A percentile compares a stretch with the other conserved stretches of the same genome.
Evolutionary conservation across 1,140 invertebrate species (phyloP).

Genomic region (Anoplolepis gracilipes): DNA sequence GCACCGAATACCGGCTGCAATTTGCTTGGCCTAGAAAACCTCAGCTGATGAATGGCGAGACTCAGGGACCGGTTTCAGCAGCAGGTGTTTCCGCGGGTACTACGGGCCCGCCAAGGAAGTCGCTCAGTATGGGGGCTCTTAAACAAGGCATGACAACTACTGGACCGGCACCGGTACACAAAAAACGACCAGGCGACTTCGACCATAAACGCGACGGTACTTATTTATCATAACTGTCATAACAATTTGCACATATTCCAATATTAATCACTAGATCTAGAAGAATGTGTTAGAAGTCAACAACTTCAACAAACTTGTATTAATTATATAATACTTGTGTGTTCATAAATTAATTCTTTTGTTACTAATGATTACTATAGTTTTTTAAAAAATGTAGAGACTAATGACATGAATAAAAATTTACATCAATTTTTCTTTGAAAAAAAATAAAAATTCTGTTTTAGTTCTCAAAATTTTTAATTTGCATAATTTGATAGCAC

Average conservation of each 20-base stretch:
- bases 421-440: too few species aligned
- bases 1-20: slow-evolving; percentile 95
- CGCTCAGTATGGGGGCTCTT: slow-evolving; percentile 94
- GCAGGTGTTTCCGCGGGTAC: slow-evolving; percentile 82
- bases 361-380: too few species aligned
- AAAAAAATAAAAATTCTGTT: too few species aligned
- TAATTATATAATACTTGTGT: too few species aligned
- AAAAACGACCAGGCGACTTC: slow-evolving; percentile 87
- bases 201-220: slow-evolving; percentile 84
- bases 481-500: too few species aligned
- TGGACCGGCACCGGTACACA: slow-evolving; percentile 87
- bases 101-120: slow-evolving; percentile 90
- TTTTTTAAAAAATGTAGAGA: too few species aligned
- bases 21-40: slow-evolving; percentile 92
- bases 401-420: too few species aligned
- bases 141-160: slow-evolving; percentile 87
- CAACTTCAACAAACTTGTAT: background rate
- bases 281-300: background rate
- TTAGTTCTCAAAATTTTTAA: too few species aligned
- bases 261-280: background rate
- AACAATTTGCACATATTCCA: background rate
- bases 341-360: too few species aligned
- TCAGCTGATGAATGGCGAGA: slow-evolving; percentile 87
- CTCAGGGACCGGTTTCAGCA: slow-evolving; percentile 83
- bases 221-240: slow-evolving; percentile 17